Evolutionary conservation across 2,797 vertebrate genomes (phyloP), one percentile per base, ranked within the genome.

Genomic region (Cirrhinus molitorella): DNA sequence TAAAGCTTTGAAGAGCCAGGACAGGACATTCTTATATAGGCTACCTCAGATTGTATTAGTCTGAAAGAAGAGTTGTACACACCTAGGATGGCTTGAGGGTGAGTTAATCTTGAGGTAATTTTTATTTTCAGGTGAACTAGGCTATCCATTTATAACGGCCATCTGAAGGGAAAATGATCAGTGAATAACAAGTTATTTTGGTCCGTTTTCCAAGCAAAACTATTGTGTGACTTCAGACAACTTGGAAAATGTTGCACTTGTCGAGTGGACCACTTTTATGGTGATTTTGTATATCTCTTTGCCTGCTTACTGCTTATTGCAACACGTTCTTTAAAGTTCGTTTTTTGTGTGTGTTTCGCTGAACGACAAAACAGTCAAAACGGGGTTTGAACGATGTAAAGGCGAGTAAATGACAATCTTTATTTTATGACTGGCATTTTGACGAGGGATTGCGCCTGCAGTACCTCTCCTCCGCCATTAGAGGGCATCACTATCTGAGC

Each of bases 401-500:
- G 19, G 21, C 0, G 21, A 55, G 6, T 40, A 73, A 34, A 31
- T 51, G 10, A 19, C 10, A 34, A 34, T 53, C 19, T 31, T 4
- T 7, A 14, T 53, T 14, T 73, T 34, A 2, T 34, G 47, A 4
- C 53, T 59, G 74, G 55, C 43, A 51, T 49, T 16, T n/a, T 34
- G 5, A 49, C 7, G 9, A 43, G 3, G 0, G 40, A 31, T 59
- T 5, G 73, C 23, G 47, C 49, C 31, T 83, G 83, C 78, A 80
- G 53, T 76, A 3, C 31, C 67, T 16, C 23, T 28, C n/a, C 37
- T 19, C n/a, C 17, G 1, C 23, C 80, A 6, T 17, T 45, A 86
- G 82, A 59, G 81, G 84, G 81, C 79, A 71, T 67, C 14, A 6
- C 13, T 40, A 3, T 53, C 19, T 17, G 79, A 40, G 71, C 61